These are phyloP conservation scores for Pectinophora gossypiella DNA, from an alignment of 1,140 invertebrate genomes.

Conservation along the genomic window DNA sequence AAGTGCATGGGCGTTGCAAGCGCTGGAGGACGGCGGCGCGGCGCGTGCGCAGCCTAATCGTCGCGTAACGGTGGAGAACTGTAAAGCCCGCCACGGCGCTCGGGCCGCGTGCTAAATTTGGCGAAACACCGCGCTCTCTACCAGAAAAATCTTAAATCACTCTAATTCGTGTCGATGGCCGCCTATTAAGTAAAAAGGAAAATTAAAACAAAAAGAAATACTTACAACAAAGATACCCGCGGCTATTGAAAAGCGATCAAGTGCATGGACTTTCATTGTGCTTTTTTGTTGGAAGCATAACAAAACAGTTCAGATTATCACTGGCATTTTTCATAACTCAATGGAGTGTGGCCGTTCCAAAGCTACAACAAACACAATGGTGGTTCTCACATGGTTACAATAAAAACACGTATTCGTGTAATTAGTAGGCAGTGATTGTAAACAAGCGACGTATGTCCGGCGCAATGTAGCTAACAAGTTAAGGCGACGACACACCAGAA, in stretches of 20 bases:
- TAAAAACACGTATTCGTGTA: background rate
- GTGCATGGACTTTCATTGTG: too few relatives aligned
- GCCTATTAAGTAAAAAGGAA: constrained; percentile 31
- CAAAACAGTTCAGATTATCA: background rate
- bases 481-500: too few relatives aligned
- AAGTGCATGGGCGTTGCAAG: constrained; percentile 27
- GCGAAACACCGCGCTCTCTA: constrained; percentile 66
- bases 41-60: constrained; percentile 50
- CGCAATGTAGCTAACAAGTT: too few relatives aligned
- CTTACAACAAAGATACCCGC: too few relatives aligned
- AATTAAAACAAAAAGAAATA: constrained; percentile 24
- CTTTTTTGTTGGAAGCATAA: too few relatives aligned
- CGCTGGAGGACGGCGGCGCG: too few relatives aligned
- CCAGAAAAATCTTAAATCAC: constrained; percentile 66
- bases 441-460: too few relatives aligned
- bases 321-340: background rate
- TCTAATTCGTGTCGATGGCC: constrained; percentile 41
- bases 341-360: background rate
- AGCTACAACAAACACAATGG: background rate
- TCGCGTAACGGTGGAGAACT: constrained; percentile 70
- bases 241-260: too few relatives aligned
- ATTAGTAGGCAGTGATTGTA: background rate
- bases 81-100: constrained; percentile 63
- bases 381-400: background rate
- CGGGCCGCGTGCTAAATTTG: constrained; percentile 69